Conservation (phyloP, 1,140 invertebrate species). For the Sycophaga agraensis region DNA sequence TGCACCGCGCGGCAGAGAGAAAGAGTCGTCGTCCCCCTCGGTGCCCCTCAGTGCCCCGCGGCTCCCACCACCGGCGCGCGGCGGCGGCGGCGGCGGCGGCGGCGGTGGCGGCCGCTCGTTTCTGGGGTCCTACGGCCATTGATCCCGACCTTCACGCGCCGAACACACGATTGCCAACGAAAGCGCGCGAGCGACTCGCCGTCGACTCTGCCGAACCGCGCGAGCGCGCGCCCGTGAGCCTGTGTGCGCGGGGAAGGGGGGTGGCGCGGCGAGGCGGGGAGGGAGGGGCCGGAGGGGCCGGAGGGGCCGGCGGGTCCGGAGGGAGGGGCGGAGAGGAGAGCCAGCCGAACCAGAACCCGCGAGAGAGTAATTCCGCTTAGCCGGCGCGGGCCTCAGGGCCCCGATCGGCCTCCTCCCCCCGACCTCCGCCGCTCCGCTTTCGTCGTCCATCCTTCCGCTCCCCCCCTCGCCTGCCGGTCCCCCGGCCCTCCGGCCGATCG, state of each 20-base stretch:
- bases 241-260: slow-evolving; percentile 21
- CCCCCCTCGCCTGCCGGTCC: slow-evolving; percentile 6
- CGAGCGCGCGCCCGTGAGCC: too few relatives aligned
- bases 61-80: slow-evolving; percentile 10
- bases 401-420: slow-evolving; percentile 4
- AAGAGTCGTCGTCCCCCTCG: slow-evolving; percentile 25
- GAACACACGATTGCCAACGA: slow-evolving; percentile 56
- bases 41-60: not conserved
- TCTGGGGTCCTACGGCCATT: slow-evolving; percentile 57
- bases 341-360: slow-evolving; percentile 41
- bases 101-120: slow-evolving; percentile 22
- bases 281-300: not conserved
- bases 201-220: slow-evolving; percentile 41
- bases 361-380: slow-evolving; percentile 18
- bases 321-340: not conserved
- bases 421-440: slow-evolving; percentile 18
- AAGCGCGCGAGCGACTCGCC: slow-evolving; percentile 40
- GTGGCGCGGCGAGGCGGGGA: not conserved
- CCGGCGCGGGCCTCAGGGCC: slow-evolving; percentile 28
- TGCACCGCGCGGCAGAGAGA: slow-evolving; percentile 12
- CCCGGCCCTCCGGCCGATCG: slow-evolving; percentile 7
- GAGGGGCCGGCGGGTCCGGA: not conserved
- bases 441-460: slow-evolving; percentile 18
- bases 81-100: too few relatives aligned
- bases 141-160: slow-evolving; percentile 60